phyloP scores from a whole-genome alignment of 2,797 vertebrate species.

The Lophius americanus region DNA sequence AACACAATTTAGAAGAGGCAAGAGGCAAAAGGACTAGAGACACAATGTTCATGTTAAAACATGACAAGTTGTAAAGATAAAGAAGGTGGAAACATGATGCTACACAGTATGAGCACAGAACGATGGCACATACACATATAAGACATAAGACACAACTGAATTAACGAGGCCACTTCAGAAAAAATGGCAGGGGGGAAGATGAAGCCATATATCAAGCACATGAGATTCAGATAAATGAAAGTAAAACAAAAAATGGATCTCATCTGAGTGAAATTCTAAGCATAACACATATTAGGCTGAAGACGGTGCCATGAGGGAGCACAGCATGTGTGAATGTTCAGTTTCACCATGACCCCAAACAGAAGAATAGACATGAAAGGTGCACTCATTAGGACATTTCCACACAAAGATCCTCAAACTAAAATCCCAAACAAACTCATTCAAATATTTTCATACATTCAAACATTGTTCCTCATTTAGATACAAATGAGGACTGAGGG shows the following conservation, averaged over 20 bases:
- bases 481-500: conserved; percentile 26
- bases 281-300: conserved; percentile 16
- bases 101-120: conserved; percentile 11
- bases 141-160: conserved; percentile 14
- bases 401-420: conserved; percentile 9
- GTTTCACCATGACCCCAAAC: conserved; percentile 31
- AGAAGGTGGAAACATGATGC: conserved; percentile 3
- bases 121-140: conserved; percentile 24
- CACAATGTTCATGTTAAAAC: conserved; percentile 3
- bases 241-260: conserved; percentile 4
- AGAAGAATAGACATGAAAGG: conserved; percentile 27
- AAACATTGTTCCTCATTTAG: conserved; percentile 16
- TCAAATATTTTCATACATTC: conserved; percentile 18
- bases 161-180: conserved; percentile 17
- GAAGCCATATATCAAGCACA: conserved; percentile 44
- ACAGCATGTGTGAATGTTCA: conserved; percentile 38
- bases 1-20: conserved; percentile 21
- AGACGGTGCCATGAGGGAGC: conserved; percentile 35
- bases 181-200: conserved; percentile 29
- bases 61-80: neutral
- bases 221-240: conserved; percentile 26
- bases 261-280: conserved; percentile 22
- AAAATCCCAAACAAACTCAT: conserved; percentile 20
- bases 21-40: conserved; percentile 9
- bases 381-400: conserved; percentile 30